Evolutionary conservation across 1,140 invertebrate species (phyloP), one percentile per base, ranked within the genome.

Genomic region (Prorops nasuta): DNA sequence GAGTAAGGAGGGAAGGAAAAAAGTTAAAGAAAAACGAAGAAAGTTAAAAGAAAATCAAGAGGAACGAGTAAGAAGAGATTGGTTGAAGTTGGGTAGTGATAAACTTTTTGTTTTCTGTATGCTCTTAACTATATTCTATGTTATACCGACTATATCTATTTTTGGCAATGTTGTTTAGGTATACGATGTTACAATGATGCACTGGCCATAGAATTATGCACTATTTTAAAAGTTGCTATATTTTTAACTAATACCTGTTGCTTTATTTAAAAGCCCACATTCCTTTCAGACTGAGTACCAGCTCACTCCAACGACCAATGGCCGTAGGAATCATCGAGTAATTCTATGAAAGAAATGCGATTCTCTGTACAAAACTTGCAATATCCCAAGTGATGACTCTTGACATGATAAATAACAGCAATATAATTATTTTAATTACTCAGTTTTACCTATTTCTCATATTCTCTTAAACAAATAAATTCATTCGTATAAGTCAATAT

Each of bases 91-190:
- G 51, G 48, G 48, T 63, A 52, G 54, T 57, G 52, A 58, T 60
- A 59, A 60, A 19, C 34, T 19, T 45, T 21, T 39, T 34, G 17
- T 34, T 57, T 57, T 54, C 59, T 60, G 50, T 47, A 70, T 71
- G 67, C 63, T 62, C 74, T 76, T 76, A 75, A 74, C 71, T 77
- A 77, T 74, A 73, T 52, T 74, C 74, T 77, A 77, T 70, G 72
- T 75, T 74, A 76, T 58, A 71, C 60, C 63, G 67, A 76, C 75
- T 77, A 77, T 76, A 75, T 68, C 74, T 77, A 77, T 77, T 77
- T 77, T 77, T 77, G 75, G 75, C 72, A 77, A 77, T 75, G 70
- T 76, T 76, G 69, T 74, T 77, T 74, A 75, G 67, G 75, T 76
- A 76, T 77, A 76, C 63, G 67, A 68, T 60, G 69, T 72, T 69